Evolutionary conservation across 2,797 vertebrate species (phyloP).

Genomic region (Enteromius anoplus): DNA sequence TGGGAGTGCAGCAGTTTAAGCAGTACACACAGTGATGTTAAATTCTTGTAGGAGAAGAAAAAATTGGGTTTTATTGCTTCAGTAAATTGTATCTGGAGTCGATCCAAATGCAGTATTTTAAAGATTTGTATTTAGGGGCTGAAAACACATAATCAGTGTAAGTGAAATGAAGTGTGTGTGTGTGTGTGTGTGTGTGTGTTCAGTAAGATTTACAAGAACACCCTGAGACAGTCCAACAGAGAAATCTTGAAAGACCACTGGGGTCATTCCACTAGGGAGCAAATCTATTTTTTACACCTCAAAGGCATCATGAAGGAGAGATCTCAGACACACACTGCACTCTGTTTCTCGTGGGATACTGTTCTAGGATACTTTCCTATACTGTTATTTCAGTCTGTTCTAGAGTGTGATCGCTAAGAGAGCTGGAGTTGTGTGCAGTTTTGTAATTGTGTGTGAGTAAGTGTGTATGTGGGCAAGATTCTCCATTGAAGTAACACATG

Average conservation of each 20-base stretch:
- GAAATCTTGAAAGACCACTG: background rate
- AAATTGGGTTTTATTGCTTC: background rate
- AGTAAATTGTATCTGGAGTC: constrained; percentile 33
- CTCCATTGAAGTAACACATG: background rate
- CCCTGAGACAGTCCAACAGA: constrained; percentile 7
- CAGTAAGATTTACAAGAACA: constrained; percentile 28
- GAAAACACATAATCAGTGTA: constrained; percentile 19
- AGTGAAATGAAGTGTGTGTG: constrained; percentile 3
- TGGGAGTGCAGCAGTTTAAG: background rate
- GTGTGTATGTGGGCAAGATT: background rate
- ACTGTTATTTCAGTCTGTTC: constrained; percentile 23
- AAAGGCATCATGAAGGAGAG: constrained; percentile 21
- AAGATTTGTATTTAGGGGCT: background rate
- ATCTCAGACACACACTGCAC: background rate
- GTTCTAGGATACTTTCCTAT: background rate
- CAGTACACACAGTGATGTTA: background rate
- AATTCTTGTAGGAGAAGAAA: background rate
- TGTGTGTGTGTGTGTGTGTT: background rate
- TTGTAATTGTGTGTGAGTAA: background rate
- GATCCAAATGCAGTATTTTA: constrained; percentile 31
- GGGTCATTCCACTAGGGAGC: constrained; percentile 26
- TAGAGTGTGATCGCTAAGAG: background rate
- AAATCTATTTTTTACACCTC: constrained; percentile 32
- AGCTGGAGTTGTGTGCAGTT: background rate
- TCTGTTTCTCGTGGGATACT: background rate